Evolutionary conservation across 2,113 vertebrate genomes (phyloP).

Genomic region (Charadrius vociferus): DNA sequence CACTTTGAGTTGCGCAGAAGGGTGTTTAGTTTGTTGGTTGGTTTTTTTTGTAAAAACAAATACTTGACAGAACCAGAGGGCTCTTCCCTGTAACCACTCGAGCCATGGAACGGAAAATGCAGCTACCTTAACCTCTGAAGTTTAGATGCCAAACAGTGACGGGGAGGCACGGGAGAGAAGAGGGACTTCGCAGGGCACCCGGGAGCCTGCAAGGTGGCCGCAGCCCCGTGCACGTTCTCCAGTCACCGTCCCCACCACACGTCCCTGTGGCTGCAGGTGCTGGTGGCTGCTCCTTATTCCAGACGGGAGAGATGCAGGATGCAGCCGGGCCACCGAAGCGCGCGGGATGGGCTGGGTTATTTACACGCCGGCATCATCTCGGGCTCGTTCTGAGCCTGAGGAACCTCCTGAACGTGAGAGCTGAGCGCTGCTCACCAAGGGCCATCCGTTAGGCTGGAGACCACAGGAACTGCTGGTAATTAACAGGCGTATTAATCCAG

Average conservation of each 20-base stretch:
- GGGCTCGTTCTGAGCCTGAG: background rate
- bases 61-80: too few relatives aligned
- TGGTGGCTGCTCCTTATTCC: background rate
- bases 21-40: background rate
- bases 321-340: background rate
- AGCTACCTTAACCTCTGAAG: background rate
- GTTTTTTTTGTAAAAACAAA: background rate
- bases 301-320: background rate
- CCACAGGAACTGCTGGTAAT: constrained; percentile 55
- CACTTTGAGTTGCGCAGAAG: background rate
- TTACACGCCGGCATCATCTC: fast-evolving
- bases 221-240: fast-evolving
- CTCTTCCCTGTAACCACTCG: fast-evolving
- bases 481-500: constrained; percentile 44
- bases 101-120: fast-evolving
- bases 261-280: background rate
- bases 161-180: background rate
- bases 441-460: background rate
- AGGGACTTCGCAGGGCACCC: background rate
- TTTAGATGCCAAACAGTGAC: fast-evolving
- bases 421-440: background rate
- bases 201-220: background rate
- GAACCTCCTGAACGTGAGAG: background rate
- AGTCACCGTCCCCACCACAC: fast-evolving
- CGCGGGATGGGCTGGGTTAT: fast-evolving